Evolutionary conservation across 2,888 invertebrate species (phyloP).

Genomic region (Mythimna loreyi): DNA sequence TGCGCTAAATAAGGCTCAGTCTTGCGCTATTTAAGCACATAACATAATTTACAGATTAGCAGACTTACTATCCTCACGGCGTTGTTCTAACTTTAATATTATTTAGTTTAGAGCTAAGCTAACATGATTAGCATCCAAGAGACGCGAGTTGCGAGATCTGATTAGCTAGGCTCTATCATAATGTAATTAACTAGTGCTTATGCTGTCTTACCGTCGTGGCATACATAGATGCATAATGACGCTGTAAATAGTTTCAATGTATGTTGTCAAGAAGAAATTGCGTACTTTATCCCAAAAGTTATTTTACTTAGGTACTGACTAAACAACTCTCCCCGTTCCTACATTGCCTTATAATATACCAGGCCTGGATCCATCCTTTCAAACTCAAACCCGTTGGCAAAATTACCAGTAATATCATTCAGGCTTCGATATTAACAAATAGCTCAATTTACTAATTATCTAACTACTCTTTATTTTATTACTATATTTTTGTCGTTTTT

Average conservation of each 20-base stretch:
- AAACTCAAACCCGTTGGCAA: no score
- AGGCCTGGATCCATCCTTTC: no score
- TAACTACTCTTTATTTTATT: no score
- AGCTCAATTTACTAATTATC: no score
- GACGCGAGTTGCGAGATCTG: not conserved
- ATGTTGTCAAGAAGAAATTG: not conserved
- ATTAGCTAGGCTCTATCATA: not conserved
- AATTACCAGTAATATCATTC: no score
- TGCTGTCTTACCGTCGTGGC: not conserved
- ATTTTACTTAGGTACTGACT: no score
- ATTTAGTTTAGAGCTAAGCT: not conserved
- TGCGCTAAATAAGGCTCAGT: not conserved
- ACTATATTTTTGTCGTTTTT: no score
- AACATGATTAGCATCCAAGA: not conserved
- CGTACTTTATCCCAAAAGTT: not conserved
- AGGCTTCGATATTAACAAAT: no score
- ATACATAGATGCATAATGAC: not conserved
- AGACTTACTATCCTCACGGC: not conserved
- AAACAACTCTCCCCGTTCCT: no score
- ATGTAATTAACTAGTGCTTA: not conserved
- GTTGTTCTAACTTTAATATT: slow-evolving; percentile 4
- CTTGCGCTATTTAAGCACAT: slow-evolving; percentile 10
- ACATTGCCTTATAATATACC: no score
- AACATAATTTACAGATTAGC: not conserved
- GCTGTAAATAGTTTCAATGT: not conserved